phyloP scores from a whole-genome alignment of 2,888 invertebrate species.

The Leptodirus hochenwartii region DNA sequence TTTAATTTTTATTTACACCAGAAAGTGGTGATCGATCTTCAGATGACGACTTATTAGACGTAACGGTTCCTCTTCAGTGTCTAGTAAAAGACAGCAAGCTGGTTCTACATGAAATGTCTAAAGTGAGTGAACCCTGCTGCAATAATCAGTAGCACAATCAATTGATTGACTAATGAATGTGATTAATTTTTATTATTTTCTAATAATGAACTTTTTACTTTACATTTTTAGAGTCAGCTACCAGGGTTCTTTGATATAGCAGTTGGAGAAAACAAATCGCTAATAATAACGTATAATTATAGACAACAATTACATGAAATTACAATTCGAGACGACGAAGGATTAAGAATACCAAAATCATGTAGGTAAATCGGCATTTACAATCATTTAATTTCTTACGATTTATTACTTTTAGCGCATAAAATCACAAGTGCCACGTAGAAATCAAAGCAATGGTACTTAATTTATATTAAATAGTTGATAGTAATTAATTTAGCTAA shows the following conservation, averaged over 20 bases:
- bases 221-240: constrained; percentile 53
- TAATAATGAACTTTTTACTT: constrained; percentile 3
- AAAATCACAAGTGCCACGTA: constrained; percentile 22
- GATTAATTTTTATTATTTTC: constrained; percentile 1
- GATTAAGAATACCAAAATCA: constrained; percentile 58
- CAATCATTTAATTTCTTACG: constrained; percentile 3
- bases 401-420: constrained; percentile 19
- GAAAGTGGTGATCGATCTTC: constrained; percentile 15
- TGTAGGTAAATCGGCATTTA: constrained; percentile 29
- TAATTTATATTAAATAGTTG: too few relatives aligned
- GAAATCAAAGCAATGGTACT: too few relatives aligned
- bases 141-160: neutral
- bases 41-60: constrained; percentile 55
- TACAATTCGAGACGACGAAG: constrained; percentile 61
- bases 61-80: constrained; percentile 88
- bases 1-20: too few relatives aligned
- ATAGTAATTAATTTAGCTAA: too few relatives aligned
- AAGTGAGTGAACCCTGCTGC: constrained; percentile 36
- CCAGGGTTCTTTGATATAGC: constrained; percentile 97
- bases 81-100: constrained; percentile 83
- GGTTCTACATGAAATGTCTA: constrained; percentile 64
- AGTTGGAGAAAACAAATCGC: constrained; percentile 75
- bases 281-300: constrained; percentile 74
- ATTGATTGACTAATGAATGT: neutral
- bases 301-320: constrained; percentile 62